A percentile compares a stretch with the other conserved stretches of the same genome.
These are phyloP conservation scores for Carcina quercana DNA, from an alignment of 2,888 invertebrate species.

Conservation along the genomic window DNA sequence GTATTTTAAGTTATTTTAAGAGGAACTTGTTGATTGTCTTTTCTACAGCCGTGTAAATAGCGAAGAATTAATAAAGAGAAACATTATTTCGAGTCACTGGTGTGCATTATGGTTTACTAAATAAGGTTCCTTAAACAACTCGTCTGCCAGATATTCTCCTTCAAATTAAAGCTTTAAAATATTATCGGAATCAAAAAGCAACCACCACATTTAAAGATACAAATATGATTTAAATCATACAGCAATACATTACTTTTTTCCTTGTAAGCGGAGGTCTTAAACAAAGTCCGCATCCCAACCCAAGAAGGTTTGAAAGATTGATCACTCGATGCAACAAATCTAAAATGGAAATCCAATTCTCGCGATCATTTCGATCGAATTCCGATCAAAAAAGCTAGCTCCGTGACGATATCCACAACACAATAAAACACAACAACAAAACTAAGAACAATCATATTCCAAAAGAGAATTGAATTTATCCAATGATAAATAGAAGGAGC, in stretches of 20 bases:
- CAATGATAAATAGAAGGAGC: conserved; percentile 65
- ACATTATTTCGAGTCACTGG: conserved; percentile 45
- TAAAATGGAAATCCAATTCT: conserved; percentile 71
- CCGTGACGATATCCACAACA: conserved; percentile 69
- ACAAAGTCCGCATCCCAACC: conserved; percentile 20
- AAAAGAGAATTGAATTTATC: conserved; percentile 74
- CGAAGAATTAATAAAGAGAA: conserved; percentile 43
- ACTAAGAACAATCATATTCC: conserved; percentile 71
- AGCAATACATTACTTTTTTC: conserved; percentile 23
- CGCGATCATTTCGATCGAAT: conserved; percentile 68
- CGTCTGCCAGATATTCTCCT: too few species aligned
- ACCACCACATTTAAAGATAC: background rate
- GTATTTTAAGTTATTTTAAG: conserved; percentile 65
- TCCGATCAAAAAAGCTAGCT: conserved; percentile 65
- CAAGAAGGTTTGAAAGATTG: conserved; percentile 45
- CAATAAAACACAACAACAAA: conserved; percentile 70
- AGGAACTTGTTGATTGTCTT: conserved; percentile 57
- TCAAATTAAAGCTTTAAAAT: background rate
- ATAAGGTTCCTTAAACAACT: too few species aligned
- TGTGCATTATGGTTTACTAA: too few species aligned
- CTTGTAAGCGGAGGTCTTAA: conserved; percentile 19
- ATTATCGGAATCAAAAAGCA: too few species aligned
- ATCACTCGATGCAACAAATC: conserved; percentile 55
- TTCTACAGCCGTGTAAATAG: conserved; percentile 71
- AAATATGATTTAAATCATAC: conserved; percentile 13